Base-by-base conservation (phyloP, 2,888 invertebrate species). In the Sminthurinus aureus region DNA sequence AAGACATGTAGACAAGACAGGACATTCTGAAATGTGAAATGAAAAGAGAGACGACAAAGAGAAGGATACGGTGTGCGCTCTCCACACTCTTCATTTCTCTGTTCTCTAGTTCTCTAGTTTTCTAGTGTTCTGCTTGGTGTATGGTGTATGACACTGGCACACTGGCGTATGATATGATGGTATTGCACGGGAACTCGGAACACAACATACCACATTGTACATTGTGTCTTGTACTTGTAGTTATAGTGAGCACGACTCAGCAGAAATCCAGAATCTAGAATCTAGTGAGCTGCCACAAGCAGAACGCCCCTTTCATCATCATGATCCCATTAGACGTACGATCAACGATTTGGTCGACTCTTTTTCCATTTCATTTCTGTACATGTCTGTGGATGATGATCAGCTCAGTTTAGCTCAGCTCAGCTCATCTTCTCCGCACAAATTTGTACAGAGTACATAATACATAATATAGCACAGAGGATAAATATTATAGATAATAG, bases 231-330 rank as follows among this genome's bases (percentile, higher is more conserved):
- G 38, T 38, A 6, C n/a, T 38, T 38, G 38, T 38, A 38, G 38
- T 38, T 38, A 4, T 38, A 38, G 38, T 38, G 38, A 38, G 38
- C 38, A 76, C 79, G 80, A 83, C 83, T 85, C 85, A 85, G 83
- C 82, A 85, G 81, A 83, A 83, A 82, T n/a, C n/a, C n/a, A n/a
- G n/a, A n/a, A n/a, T n/a, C n/a, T n/a, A n/a, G n/a, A n/a, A n/a
- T 81, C 75, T 83, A 85, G 85, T 85, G 77, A 82, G 83, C 83
- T 79, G 83, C 83, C 85, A 85, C 79, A 79, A 85, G 69, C 79
- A 83, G 83, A 83, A 83, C 85, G 85, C 85, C 85, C 85, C 83
- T 83, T 83, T 85, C 85, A 85, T 85, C 85, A 85, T 83, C 80
- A 83, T 84, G 83, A 83, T 84, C 84, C 84, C 84, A 84, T 84